These are phyloP conservation scores for Vireo griseus DNA, from an alignment of 2,797 vertebrate species.

Conservation along the genomic window DNA sequence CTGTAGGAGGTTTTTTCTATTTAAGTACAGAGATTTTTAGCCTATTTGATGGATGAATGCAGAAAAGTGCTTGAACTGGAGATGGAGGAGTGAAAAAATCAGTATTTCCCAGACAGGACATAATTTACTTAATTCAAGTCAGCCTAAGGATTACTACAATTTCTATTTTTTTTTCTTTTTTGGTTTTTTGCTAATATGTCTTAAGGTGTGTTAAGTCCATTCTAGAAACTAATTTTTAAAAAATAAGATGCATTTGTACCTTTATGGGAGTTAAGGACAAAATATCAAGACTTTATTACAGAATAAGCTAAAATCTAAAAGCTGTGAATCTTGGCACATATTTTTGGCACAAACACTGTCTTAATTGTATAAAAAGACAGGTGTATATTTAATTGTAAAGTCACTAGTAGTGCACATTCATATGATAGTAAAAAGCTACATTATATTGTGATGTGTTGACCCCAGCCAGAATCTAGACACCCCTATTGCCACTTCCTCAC, in stretches of 20 bases:
- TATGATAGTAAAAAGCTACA: background rate
- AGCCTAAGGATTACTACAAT: background rate
- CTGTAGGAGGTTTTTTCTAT: background rate
- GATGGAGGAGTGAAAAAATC: background rate
- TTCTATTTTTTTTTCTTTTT: background rate
- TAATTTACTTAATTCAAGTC: background rate
- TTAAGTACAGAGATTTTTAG: background rate
- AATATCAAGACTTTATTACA: background rate
- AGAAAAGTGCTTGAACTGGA: background rate
- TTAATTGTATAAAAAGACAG: background rate
- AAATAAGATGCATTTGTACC: background rate
- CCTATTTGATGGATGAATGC: background rate
- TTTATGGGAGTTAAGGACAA: background rate
- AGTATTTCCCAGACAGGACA: background rate
- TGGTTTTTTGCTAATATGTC: background rate
- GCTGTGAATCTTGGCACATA: background rate
- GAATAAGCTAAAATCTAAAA: background rate
- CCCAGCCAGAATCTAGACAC: background rate
- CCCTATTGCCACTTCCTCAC: background rate
- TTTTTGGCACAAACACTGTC: background rate
- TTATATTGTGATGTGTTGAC: background rate
- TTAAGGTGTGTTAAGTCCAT: background rate
- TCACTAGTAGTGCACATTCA: background rate
- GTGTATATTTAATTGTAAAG: background rate
- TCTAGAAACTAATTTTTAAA: background rate